Conservation (phyloP, 2,113 vertebrate genomes). For the Zingel zingel region DNA sequence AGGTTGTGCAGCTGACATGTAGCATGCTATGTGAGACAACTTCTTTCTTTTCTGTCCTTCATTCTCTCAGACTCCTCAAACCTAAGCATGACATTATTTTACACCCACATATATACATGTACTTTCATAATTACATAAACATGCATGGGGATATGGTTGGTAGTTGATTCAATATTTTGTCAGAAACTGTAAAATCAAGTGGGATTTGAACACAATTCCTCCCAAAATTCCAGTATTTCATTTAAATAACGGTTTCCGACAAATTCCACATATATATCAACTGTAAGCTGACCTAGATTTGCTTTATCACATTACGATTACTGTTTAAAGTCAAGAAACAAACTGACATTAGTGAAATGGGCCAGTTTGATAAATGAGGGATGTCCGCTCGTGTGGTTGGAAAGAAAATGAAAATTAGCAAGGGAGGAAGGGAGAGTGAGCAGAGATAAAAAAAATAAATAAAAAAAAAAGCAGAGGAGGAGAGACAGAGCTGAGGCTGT, state of each 20-base stretch:
- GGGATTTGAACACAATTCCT: too few species aligned
- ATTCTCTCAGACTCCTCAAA: neutral
- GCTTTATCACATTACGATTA: neutral
- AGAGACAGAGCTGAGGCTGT: neutral
- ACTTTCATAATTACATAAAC: neutral
- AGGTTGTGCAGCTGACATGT: constrained; percentile 36
- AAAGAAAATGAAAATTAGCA: constrained; percentile 22
- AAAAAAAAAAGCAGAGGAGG: neutral
- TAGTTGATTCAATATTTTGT: too few species aligned
- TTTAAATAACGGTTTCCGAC: neutral
- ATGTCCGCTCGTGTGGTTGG: neutral
- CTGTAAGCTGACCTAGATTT: neutral
- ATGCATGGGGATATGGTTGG: neutral
- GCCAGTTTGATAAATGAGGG: constrained; percentile 29
- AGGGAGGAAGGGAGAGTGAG: constrained; percentile 1
- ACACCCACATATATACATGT: neutral
- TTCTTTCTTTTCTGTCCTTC: constrained; percentile 10
- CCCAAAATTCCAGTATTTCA: neutral
- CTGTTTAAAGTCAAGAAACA: neutral
- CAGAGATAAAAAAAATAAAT: neutral
- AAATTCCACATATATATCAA: neutral
- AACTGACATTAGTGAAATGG: neutral
- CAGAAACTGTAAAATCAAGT: too few species aligned
- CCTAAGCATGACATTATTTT: neutral
- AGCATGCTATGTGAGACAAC: constrained; percentile 2